Evolutionary conservation across 2,113 vertebrate species (phyloP).

Genomic region (Montifringilla adamsi): DNA sequence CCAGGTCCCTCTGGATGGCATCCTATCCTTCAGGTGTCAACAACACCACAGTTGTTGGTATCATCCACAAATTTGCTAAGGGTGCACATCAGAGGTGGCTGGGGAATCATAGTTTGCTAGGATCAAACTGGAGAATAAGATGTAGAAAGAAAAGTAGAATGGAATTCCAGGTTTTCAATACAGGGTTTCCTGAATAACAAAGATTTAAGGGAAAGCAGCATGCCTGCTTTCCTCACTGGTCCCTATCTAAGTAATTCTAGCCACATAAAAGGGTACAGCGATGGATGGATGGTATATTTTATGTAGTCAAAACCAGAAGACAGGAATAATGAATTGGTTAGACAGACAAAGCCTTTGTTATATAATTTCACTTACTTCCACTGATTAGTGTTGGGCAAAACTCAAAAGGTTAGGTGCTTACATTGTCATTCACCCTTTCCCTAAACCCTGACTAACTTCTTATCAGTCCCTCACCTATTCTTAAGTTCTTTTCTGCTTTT

Average conservation of each 20-base stretch:
- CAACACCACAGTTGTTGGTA: not conserved
- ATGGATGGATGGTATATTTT: not conserved
- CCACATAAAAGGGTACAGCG: not conserved
- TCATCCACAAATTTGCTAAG: not conserved
- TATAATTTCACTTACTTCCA: not conserved
- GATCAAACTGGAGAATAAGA: not conserved
- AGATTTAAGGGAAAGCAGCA: not conserved
- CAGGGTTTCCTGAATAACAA: not conserved
- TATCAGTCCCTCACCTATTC: not conserved
- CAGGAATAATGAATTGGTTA: not conserved
- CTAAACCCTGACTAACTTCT: not conserved
- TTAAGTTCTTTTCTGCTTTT: not conserved
- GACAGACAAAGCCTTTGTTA: not conserved
- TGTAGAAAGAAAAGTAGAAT: not conserved
- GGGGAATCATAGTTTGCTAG: not conserved
- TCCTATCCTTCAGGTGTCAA: accelerated
- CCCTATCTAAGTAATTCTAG: not conserved
- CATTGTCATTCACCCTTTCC: not conserved
- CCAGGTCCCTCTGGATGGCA: not conserved
- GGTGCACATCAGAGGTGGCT: not conserved
- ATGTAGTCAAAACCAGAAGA: not conserved
- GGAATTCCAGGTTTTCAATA: not conserved
- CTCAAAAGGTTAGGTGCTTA: not conserved
- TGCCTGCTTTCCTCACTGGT: not conserved
- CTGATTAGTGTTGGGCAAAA: not conserved